Conservation (phyloP, 1,140 invertebrate species). For the Hirudo medicinalis region DNA sequence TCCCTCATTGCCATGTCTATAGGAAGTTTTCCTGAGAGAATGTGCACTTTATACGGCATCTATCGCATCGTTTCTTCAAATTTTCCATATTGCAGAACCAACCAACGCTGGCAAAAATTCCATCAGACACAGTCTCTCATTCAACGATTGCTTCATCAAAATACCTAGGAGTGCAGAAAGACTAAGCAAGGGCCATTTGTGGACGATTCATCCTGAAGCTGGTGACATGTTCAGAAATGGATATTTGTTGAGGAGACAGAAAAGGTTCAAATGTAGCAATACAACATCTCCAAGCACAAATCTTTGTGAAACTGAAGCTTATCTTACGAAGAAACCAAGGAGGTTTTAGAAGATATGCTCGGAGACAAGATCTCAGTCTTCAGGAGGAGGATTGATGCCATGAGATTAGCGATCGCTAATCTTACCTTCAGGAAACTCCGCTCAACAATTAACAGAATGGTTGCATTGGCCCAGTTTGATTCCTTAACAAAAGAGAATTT, state of each 20-base stretch:
- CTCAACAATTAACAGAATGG: no score
- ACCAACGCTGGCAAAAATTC: constrained; percentile 74
- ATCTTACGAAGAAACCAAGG: no score
- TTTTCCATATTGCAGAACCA: constrained; percentile 19
- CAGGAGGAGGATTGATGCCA: no score
- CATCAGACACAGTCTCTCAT: constrained; percentile 60
- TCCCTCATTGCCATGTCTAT: constrained; percentile 10
- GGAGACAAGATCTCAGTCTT: no score
- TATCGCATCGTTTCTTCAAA: constrained; percentile 11
- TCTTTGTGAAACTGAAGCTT: no score
- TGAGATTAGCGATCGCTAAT: no score
- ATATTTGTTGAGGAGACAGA: constrained; percentile 14
- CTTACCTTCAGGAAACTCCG: no score
- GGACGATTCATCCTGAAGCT: constrained; percentile 86
- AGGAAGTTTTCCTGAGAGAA: not conserved
- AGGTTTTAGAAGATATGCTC: no score
- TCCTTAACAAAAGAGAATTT: no score
- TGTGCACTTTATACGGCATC: constrained; percentile 13
- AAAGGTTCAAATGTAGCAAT: constrained; percentile 8
- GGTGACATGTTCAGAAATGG: constrained; percentile 42
- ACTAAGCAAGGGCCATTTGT: constrained; percentile 59
- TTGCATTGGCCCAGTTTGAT: no score
- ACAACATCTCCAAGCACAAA: no score
- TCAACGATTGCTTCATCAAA: constrained; percentile 94
- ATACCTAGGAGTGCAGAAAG: constrained; percentile 59